Evolutionary conservation across 1,140 invertebrate species (phyloP), one percentile per base, ranked within the genome.

Genomic region (Diabrotica undecimpunctata): DNA sequence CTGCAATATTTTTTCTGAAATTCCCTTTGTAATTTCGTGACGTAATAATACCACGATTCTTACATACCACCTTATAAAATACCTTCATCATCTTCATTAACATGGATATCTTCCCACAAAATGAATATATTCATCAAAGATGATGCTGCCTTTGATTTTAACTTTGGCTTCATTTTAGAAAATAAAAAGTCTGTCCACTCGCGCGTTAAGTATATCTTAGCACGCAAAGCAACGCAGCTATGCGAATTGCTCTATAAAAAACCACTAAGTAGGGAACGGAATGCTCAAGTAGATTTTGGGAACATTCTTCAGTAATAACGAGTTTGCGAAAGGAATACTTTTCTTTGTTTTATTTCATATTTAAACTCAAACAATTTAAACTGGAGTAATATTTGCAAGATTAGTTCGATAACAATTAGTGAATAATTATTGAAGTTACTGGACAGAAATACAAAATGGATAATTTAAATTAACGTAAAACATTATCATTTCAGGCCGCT

Each of bases 241-340:
- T 46, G 41, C n/a, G 41, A 46, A 46, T 46, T 46, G 41, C n/a
- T 46, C 41, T n/a, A 46, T n/a, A n/a, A 46, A n/a, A 46, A 46
- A 46, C 8, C 8, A 10, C 8, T n/a, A n/a, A 46, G n/a, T 10
- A 46, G 8, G 41, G 5, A 46, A 46, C n/a, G 41, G n/a, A 10
- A 10, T 46, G 41, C n/a, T 46, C n/a, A 9, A 10, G 8, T 46
- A 10, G 41, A 3, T 46, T 46, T 46, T 10, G 41, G 41, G 41
- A 46, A 46, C 41, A 46, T 46, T 46, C 41, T n/a, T 46, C n/a
- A 4, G 6, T 46, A 46, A 46, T 46, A 46, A 46, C 8, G n/a
- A n/a, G 41, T n/a, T 46, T n/a, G 41, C 41, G 41, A 46, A n/a
- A 4, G n/a, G n/a, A 46, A 6, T 46, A 10, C 11, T 46, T 46